Percentiles rank a stretch among this genome's conserved stretches.
These are phyloP conservation scores for Callipepla californica DNA, from an alignment of 2,113 vertebrate genomes.

Conservation along the genomic window DNA sequence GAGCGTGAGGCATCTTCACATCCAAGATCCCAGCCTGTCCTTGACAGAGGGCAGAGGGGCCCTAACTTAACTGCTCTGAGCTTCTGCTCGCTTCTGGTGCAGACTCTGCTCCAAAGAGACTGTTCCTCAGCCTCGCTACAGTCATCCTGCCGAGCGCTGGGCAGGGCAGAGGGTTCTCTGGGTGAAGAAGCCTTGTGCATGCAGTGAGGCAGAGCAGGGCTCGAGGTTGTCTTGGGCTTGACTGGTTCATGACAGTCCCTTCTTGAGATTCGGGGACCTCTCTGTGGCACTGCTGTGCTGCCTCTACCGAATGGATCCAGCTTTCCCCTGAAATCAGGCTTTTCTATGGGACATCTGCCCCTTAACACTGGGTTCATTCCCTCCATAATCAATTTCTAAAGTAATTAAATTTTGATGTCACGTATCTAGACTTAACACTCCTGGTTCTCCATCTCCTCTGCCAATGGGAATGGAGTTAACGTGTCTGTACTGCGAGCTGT, in stretches of 20 bases:
- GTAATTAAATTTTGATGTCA: slow-evolving; percentile 15
- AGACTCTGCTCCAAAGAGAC: background rate
- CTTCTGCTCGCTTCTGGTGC: background rate
- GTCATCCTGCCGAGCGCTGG: background rate
- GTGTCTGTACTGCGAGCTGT: background rate
- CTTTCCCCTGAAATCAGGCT: background rate
- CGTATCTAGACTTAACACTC: background rate
- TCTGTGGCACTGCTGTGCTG: background rate
- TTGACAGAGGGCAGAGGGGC: background rate
- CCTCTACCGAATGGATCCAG: background rate
- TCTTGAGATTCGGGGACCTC: background rate
- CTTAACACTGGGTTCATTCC: slow-evolving; percentile 7
- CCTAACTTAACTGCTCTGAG: no score
- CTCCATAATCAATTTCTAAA: slow-evolving; percentile 30
- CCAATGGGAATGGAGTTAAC: background rate
- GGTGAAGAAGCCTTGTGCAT: background rate
- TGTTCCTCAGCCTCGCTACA: background rate
- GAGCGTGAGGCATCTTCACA: background rate
- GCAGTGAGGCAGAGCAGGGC: background rate
- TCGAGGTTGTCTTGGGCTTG: background rate
- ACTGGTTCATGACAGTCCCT: background rate
- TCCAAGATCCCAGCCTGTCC: fast-evolving
- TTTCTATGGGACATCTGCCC: background rate
- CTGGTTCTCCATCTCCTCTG: background rate
- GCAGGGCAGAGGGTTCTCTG: background rate